phyloP scores from a whole-genome alignment of 1,140 invertebrate genomes.

The Portunus trituberculatus region DNA sequence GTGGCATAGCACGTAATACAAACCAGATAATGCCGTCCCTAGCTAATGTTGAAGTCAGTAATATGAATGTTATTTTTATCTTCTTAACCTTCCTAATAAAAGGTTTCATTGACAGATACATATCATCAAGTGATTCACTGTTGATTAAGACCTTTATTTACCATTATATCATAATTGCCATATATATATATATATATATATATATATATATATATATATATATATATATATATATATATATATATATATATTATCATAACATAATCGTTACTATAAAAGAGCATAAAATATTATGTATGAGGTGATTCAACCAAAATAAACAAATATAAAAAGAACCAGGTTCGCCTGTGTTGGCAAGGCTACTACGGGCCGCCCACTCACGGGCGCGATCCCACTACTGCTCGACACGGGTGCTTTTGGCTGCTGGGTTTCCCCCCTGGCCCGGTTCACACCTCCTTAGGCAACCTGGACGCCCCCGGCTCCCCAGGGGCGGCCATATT shows the following conservation, averaged over 20 bases:
- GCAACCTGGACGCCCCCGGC: constrained; percentile 45
- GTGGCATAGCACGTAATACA: no score
- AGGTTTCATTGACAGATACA: neutral
- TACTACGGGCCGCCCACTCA: neutral
- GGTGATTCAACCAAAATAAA: neutral
- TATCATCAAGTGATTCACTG: neutral
- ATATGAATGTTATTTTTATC: no score
- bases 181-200: neutral
- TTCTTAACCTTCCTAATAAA: no score
- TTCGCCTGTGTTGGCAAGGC: constrained; percentile 44
- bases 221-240: constrained; percentile 23
- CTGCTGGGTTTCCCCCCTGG: constrained; percentile 50
- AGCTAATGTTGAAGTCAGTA: no score
- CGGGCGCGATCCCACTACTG: constrained; percentile 47
- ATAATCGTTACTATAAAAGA: no score
- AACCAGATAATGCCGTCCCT: no score
- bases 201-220: neutral
- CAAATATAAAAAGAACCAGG: constrained; percentile 38
- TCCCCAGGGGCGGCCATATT: constrained; percentile 53
- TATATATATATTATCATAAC: neutral
- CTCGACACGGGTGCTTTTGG: constrained; percentile 56
- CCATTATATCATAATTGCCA: neutral
- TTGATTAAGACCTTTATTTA: neutral
- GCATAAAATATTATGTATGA: no score
- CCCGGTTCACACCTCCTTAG: constrained; percentile 53